A percentile compares a stretch with the other conserved stretches of the same genome.
Conservation (phyloP, 2,797 vertebrate genomes). For the Myotis pilosus region DNA sequence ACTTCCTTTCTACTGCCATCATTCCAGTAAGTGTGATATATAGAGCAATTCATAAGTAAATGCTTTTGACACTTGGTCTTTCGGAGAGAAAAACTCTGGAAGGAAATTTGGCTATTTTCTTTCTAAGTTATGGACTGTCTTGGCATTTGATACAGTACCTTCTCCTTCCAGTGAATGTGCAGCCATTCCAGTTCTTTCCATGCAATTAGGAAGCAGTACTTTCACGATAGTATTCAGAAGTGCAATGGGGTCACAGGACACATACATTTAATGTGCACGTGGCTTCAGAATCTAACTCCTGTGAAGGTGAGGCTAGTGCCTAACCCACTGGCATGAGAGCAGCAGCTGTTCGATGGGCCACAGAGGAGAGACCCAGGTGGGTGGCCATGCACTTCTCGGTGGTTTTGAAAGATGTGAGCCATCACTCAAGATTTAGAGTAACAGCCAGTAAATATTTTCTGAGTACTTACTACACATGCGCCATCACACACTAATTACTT, state of each 20-base stretch:
- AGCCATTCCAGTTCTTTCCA: neutral
- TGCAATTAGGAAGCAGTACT: neutral
- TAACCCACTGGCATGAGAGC: neutral
- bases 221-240: neutral
- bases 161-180: neutral
- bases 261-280: neutral
- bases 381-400: neutral
- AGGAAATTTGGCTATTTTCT: constrained; percentile 1
- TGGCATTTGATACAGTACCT: neutral
- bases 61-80: neutral
- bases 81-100: neutral
- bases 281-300: neutral
- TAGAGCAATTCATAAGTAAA: neutral
- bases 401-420: neutral
- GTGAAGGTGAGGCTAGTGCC: neutral
- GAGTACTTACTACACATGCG: neutral
- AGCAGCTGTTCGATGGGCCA: neutral
- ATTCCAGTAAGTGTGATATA: neutral
- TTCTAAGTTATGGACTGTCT: neutral
- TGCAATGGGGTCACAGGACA: neutral
- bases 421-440: neutral
- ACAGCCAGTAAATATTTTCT: neutral
- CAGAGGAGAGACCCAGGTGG: neutral
- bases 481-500: neutral
- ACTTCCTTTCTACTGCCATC: neutral